Percentiles rank a stretch among this genome's conserved stretches.
phyloP scores from a whole-genome alignment of 1,140 invertebrate species.

The Drosophila ogumai region DNA sequence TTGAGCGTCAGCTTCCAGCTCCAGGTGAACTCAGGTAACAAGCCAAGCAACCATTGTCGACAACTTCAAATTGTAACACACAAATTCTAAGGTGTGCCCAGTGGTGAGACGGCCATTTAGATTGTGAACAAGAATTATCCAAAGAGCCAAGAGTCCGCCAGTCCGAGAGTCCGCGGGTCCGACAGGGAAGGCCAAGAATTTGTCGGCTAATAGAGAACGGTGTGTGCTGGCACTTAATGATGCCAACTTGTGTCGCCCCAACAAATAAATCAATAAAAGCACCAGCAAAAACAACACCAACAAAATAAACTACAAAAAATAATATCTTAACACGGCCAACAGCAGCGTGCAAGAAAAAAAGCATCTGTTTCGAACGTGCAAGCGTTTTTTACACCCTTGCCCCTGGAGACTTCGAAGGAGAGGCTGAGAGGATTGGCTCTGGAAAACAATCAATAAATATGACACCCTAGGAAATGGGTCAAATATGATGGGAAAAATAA shows the following conservation, averaged over 20 bases:
- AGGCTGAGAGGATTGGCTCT: neutral
- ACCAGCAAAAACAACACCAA: conserved; percentile 16
- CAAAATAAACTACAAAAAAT: conserved; percentile 11
- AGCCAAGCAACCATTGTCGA: conserved; percentile 70
- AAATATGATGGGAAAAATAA: neutral
- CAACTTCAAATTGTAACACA: conserved; percentile 83
- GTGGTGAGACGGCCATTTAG: conserved; percentile 75
- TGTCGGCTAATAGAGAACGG: conserved; percentile 83
- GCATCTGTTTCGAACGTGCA: conserved; percentile 37
- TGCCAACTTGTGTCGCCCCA: conserved; percentile 76
- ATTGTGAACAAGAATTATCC: conserved; percentile 81
- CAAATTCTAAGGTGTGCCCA: conserved; percentile 81
- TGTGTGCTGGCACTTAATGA: conserved; percentile 78
- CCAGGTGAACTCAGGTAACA: conserved; percentile 32
- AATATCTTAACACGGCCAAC: conserved; percentile 18
- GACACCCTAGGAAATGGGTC: conserved; percentile 2
- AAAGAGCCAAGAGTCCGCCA: conserved; percentile 26
- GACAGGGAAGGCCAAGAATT: conserved; percentile 83
- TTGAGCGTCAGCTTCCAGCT: conserved; percentile 13
- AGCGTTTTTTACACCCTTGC: conserved; percentile 43
- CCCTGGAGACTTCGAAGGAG: conserved; percentile 11
- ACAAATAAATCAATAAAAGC: conserved; percentile 68
- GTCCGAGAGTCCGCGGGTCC: conserved; percentile 45
- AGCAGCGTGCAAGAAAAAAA: conserved; percentile 23
- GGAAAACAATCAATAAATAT: neutral